Evolutionary conservation across 2,113 vertebrate genomes (phyloP).

Genomic region (Odobenus rosmarus): DNA sequence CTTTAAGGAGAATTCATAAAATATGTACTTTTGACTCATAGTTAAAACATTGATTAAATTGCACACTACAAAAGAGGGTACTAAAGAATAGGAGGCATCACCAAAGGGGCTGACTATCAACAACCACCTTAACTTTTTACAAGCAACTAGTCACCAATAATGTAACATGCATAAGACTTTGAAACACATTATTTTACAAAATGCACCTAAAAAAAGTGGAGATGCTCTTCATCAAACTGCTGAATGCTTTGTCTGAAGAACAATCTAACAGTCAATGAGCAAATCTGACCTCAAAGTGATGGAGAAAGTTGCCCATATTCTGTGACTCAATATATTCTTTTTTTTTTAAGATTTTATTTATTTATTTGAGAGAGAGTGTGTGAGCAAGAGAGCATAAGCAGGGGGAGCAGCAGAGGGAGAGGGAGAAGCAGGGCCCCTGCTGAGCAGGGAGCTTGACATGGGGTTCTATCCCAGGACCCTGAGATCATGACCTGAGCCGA

Average conservation of each 20-base stretch:
- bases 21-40: conserved; percentile 77
- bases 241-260: background rate
- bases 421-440: too few species aligned
- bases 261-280: background rate
- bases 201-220: background rate
- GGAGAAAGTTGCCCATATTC: background rate
- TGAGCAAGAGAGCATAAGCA: too few species aligned
- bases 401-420: too few species aligned
- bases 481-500: too few species aligned
- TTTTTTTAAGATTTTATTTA: too few species aligned
- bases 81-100: conserved; percentile 50
- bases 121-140: conserved; percentile 2
- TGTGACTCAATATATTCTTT: background rate
- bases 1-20: conserved; percentile 80
- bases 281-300: background rate
- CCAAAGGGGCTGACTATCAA: conserved; percentile 21
- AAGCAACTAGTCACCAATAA: conserved; percentile 24
- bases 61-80: conserved; percentile 53
- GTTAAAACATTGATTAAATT: conserved; percentile 75
- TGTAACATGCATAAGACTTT: background rate
- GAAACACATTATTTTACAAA: background rate
- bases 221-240: background rate
- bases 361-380: too few species aligned
- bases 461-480: too few species aligned
- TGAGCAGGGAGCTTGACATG: too few species aligned